These are phyloP conservation scores for Polyploca ridens DNA, from an alignment of 2,888 invertebrate genomes.

Conservation along the genomic window DNA sequence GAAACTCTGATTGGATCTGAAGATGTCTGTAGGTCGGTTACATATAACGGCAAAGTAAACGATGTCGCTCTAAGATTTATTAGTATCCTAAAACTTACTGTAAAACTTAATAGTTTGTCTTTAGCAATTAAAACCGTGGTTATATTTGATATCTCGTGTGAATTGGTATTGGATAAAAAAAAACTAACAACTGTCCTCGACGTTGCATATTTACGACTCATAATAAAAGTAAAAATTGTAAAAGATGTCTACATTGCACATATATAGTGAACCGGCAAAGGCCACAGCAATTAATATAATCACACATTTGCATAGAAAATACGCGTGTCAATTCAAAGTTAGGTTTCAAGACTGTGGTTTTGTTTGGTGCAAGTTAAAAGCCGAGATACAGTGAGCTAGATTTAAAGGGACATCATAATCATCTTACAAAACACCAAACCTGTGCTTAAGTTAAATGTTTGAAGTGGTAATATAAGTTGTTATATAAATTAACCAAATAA, in stretches of 20 bases:
- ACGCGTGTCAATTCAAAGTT: constrained; percentile 52
- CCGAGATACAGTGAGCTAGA: neutral
- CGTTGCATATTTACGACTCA: neutral
- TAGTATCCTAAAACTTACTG: neutral
- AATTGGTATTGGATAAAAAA: neutral
- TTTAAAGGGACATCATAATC: no score
- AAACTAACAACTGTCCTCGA: neutral
- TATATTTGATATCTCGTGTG: neutral
- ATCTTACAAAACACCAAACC: no score
- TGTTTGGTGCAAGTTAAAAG: constrained; percentile 36
- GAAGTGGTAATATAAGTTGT: no score
- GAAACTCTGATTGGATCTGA: no score
- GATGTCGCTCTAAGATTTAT: neutral
- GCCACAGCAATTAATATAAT: constrained; percentile 61
- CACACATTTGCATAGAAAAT: constrained; percentile 63
- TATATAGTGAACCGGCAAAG: constrained; percentile 32
- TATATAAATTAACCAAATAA: no score
- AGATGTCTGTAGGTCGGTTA: no score
- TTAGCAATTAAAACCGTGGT: constrained; percentile 1
- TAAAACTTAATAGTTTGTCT: neutral
- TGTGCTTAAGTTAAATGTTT: no score
- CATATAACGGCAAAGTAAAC: neutral
- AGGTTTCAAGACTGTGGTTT: constrained; percentile 33
- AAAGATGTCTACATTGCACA: constrained; percentile 9
- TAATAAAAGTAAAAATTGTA: constrained; percentile 6